Conservation (phyloP, 2,888 invertebrate genomes). For the Sepioteuthis lessoniana region DNA sequence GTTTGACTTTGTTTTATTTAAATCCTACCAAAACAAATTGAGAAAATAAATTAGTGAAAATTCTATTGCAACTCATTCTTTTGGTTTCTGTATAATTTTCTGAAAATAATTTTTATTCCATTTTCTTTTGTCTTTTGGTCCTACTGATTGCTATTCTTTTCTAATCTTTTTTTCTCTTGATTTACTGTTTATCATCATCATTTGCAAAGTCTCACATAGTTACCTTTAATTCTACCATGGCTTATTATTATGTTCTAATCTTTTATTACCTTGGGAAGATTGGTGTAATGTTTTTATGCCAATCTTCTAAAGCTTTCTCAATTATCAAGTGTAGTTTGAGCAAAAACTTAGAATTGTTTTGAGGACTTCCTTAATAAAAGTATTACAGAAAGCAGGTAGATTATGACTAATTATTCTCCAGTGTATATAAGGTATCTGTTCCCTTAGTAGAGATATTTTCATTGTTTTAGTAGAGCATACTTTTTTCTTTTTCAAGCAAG, state of each 20-base stretch:
- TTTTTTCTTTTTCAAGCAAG: too few species aligned
- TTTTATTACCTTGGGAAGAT: background rate
- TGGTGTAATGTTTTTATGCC: background rate
- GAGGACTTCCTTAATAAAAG: background rate
- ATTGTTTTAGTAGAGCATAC: too few species aligned
- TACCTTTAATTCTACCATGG: background rate
- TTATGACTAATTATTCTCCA: background rate
- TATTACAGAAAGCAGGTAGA: background rate
- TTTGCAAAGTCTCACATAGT: background rate
- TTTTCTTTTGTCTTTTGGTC: background rate
- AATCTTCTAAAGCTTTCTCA: background rate
- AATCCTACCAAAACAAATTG: background rate
- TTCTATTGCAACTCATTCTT: background rate
- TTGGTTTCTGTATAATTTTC: background rate
- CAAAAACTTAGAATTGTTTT: background rate
- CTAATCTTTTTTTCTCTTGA: background rate
- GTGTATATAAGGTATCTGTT: too few species aligned
- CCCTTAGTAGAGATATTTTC: too few species aligned
- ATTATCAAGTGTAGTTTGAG: background rate
- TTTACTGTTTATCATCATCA: background rate
- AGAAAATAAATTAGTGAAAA: background rate
- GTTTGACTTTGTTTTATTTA: background rate
- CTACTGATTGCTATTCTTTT: background rate
- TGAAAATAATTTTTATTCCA: background rate
- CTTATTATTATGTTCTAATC: background rate